A percentile compares a stretch with the other conserved stretches of the same genome.
These are phyloP conservation scores for Phymatocera aterrima DNA, from an alignment of 2,888 invertebrate genomes.

Conservation along the genomic window DNA sequence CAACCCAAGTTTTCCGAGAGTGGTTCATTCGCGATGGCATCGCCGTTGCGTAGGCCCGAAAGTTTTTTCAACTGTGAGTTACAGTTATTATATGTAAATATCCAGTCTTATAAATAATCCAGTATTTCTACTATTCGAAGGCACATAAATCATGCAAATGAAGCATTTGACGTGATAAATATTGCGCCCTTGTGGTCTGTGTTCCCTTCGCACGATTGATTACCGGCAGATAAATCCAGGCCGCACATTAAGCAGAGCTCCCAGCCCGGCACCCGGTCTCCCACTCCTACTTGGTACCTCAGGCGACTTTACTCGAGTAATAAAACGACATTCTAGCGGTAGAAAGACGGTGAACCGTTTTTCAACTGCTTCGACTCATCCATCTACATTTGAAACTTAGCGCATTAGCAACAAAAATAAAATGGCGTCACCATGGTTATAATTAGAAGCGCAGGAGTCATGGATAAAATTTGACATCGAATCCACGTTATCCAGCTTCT, in stretches of 20 bases:
- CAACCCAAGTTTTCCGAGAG: slow-evolving; percentile 29
- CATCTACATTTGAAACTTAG: slow-evolving; percentile 61
- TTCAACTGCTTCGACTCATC: slow-evolving; percentile 66
- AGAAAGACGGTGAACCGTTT: slow-evolving; percentile 65
- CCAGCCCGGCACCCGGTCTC: slow-evolving; percentile 2
- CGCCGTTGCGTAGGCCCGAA: slow-evolving; percentile 1
- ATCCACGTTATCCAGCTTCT: background rate
- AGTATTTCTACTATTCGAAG: slow-evolving; percentile 60
- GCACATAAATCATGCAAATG: slow-evolving; percentile 71
- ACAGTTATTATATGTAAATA: slow-evolving; percentile 49
- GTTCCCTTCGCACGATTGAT: slow-evolving; percentile 67
- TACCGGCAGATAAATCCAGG: slow-evolving; percentile 70
- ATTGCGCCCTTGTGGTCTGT: slow-evolving; percentile 62
- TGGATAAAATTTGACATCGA: background rate
- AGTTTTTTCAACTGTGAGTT: slow-evolving; percentile 44
- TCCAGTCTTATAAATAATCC: slow-evolving; percentile 59
- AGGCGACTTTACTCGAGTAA: slow-evolving; percentile 65
- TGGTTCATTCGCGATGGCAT: slow-evolving; percentile 26
- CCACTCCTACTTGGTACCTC: slow-evolving; percentile 48
- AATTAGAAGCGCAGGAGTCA: background rate
- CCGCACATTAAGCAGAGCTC: slow-evolving; percentile 68
- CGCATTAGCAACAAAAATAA: slow-evolving; percentile 55
- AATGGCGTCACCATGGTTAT: background rate
- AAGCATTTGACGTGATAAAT: slow-evolving; percentile 72
- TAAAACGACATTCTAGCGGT: slow-evolving; percentile 67